Evolutionary conservation across 2,113 vertebrate species (phyloP).

Genomic region (Polypterus bichir): DNA sequence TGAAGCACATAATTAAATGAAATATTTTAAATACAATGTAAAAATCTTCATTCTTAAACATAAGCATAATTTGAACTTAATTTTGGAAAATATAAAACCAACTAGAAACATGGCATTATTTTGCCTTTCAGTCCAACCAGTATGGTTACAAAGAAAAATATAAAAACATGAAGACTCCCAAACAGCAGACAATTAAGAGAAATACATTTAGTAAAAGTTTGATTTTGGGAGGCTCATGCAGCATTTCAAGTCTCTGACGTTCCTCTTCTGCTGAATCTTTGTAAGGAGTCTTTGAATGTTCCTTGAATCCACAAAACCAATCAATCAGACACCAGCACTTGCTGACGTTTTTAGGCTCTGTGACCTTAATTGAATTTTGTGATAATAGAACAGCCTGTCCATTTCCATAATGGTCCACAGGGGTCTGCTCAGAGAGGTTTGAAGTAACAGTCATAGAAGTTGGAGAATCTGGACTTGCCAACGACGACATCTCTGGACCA

Average conservation of each 20-base stretch:
- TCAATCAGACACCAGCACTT: slow-evolving; percentile 55
- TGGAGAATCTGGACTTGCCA: slow-evolving; percentile 59
- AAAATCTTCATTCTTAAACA: too few species aligned
- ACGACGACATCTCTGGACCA: slow-evolving; percentile 63
- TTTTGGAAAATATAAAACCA: too few species aligned
- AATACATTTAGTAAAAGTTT: slow-evolving; percentile 73
- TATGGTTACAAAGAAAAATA: slow-evolving; percentile 79
- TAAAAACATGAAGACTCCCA: slow-evolving; percentile 91
- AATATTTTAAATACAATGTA: too few species aligned
- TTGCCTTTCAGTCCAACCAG: background rate
- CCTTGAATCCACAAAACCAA: slow-evolving; percentile 76
- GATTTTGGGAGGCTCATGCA: slow-evolving; percentile 76
- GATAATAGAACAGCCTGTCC: slow-evolving; percentile 54
- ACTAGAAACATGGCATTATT: too few species aligned
- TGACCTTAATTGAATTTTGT: slow-evolving; percentile 36
- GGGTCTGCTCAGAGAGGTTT: slow-evolving; percentile 66
- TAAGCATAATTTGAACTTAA: too few species aligned
- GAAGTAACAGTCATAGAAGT: slow-evolving; percentile 52
- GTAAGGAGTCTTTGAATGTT: slow-evolving; percentile 47
- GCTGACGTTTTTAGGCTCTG: slow-evolving; percentile 30
- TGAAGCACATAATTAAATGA: too few species aligned
- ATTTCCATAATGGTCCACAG: slow-evolving; percentile 60
- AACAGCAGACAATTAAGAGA: slow-evolving; percentile 67
- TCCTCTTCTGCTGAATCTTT: slow-evolving; percentile 57
- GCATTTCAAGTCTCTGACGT: slow-evolving; percentile 63